Evolutionary conservation across 2,888 invertebrate genomes (phyloP), one percentile per base, ranked within the genome.

Genomic region (Himalopsyche anomala): DNA sequence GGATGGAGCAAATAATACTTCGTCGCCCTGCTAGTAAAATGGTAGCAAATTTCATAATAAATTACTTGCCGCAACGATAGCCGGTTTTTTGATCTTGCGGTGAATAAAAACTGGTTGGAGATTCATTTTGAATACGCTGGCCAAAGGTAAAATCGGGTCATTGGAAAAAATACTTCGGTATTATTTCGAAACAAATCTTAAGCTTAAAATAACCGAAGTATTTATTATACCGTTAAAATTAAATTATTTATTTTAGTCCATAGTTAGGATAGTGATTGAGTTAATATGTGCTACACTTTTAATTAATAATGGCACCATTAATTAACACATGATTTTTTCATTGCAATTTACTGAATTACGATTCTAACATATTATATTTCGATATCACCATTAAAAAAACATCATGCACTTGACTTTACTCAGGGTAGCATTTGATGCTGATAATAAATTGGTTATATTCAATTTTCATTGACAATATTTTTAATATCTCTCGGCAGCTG

Each of bases 1-100:
- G 51, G 2, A 45, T 45, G 45, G 6, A 15, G 51, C 15, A 12
- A 51, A 51, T 51, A 51, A 51, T 51, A 51, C 36, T 9, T 8
- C 11, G 28, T 36, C 12, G 38, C 19, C 15, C 38, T 74, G 4
- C 38, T 74, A 74, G 74, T 74, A 36, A 62, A 74, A 74, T 74
- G 74, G 28, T 36, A 74, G 74, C 74, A 74, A 74, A 74, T 74
- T 74, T 74, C 74, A 74, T 74, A 74, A 74, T 74, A 74, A 74
- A 74, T 74, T 74, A 74, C 74, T 74, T 15, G 74, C 74, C 36
- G 38, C 74, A 36, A 74, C 74, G 74, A 74, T 38, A 74, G 74
- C 74, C 74, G 74, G 74, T 74, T 74, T 74, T 74, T 74, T 74
- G 38, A 74, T 38, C 74, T 74, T 74, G 74, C 74, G 74, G 74